phyloP scores from a whole-genome alignment of 1,140 invertebrate genomes.

The Mizuhopecten yessoensis region DNA sequence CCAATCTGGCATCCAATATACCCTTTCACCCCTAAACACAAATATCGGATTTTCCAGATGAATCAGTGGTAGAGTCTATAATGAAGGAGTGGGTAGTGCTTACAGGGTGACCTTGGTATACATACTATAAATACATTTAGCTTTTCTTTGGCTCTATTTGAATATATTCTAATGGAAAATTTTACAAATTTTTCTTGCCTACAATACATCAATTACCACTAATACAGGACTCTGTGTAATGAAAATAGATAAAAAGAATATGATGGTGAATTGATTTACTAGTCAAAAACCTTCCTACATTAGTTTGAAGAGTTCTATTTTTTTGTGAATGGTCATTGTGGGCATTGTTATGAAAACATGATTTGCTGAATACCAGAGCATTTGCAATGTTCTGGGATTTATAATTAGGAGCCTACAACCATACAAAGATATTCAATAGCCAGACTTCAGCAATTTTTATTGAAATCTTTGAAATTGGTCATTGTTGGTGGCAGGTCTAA shows the following conservation, averaged over 20 bases:
- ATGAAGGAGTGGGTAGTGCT: neutral
- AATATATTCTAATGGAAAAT: neutral
- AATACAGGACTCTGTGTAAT: neutral
- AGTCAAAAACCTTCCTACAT: neutral
- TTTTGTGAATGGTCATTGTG: neutral
- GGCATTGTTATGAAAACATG: neutral
- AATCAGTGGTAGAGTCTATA: neutral
- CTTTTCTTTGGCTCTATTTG: neutral
- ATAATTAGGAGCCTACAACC: neutral
- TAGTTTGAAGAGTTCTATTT: neutral
- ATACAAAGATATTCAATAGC: neutral
- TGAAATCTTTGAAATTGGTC: neutral
- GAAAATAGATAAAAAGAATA: neutral
- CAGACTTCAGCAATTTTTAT: neutral
- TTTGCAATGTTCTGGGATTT: neutral
- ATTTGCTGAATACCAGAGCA: neutral
- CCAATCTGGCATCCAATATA: neutral
- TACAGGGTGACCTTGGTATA: neutral
- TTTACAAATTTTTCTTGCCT: neutral
- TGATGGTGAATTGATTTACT: constrained; percentile 5
- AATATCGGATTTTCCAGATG: neutral
- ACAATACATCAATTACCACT: neutral
- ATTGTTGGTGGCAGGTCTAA: neutral
- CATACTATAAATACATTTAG: neutral
- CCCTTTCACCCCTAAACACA: neutral